Conservation (phyloP, 2,797 vertebrate species). For the Morelia viridis region DNA sequence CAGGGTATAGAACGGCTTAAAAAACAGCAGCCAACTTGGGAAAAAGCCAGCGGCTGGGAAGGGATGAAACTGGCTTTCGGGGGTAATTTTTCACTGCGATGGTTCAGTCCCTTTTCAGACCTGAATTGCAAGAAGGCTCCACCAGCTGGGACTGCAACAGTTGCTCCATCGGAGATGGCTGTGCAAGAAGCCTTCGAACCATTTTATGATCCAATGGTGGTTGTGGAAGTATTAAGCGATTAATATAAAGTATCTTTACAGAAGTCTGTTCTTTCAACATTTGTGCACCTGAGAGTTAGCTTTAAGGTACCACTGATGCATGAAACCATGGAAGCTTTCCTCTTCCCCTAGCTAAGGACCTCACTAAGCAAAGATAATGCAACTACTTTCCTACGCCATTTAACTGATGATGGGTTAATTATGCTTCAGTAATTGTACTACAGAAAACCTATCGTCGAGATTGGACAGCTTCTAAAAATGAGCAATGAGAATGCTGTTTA, state of each 20-base stretch:
- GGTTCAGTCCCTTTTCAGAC: conserved; percentile 88
- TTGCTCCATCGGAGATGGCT: conserved; percentile 46
- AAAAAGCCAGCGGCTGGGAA: conserved; percentile 79
- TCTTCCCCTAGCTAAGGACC: not conserved
- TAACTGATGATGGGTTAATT: not conserved
- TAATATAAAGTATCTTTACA: conserved; percentile 12
- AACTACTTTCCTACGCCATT: conserved; percentile 27
- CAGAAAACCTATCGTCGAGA: not conserved
- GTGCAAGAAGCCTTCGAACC: conserved; percentile 63
- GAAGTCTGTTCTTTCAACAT: not conserved
- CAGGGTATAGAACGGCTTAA: conserved; percentile 95
- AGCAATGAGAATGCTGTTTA: not conserved
- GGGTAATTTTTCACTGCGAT: conserved; percentile 80
- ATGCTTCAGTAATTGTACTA: conserved; percentile 9
- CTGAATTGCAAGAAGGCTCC: conserved; percentile 68
- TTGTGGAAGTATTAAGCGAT: conserved; percentile 48
- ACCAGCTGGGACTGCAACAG: conserved; percentile 20
- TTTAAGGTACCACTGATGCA: not conserved
- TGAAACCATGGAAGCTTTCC: conserved; percentile 11
- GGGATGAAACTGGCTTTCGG: conserved; percentile 83
- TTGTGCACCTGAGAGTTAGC: not conserved
- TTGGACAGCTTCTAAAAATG: conserved; percentile 23
- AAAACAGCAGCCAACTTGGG: conserved; percentile 84
- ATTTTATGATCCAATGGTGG: conserved; percentile 53
- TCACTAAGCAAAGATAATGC: conserved; percentile 40